These are phyloP conservation scores for Platycnemis pennipes DNA, from an alignment of 2,888 invertebrate species.

Conservation along the genomic window DNA sequence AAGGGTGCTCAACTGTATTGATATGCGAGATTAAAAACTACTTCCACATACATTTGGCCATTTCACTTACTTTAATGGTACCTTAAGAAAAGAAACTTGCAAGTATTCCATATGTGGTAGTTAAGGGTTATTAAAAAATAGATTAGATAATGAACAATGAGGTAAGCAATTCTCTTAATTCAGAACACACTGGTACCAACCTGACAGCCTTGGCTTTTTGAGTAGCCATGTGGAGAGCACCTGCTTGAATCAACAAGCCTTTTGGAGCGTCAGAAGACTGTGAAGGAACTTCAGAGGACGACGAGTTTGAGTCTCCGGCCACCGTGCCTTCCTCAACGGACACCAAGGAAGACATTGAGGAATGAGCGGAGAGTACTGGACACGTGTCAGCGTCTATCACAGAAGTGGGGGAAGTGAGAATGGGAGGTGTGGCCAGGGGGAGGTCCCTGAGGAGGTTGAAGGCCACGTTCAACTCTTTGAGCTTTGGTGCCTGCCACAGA, in stretches of 20 bases:
- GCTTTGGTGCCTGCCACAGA: slow-evolving; percentile 92
- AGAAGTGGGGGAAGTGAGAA: background rate
- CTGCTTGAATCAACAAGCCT: slow-evolving; percentile 72
- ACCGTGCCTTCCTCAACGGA: slow-evolving; percentile 33
- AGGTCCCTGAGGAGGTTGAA: slow-evolving; percentile 92
- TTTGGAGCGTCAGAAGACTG: slow-evolving; percentile 69
- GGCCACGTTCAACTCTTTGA: slow-evolving; percentile 93
- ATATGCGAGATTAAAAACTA: too few species aligned
- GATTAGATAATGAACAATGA: too few species aligned
- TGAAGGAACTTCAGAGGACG: slow-evolving; percentile 35
- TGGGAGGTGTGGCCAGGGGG: slow-evolving; percentile 75
- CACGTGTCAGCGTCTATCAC: slow-evolving; percentile 22
- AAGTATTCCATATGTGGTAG: too few species aligned
- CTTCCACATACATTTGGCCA: too few species aligned
- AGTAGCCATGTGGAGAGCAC: slow-evolving; percentile 70
- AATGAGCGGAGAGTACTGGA: slow-evolving; percentile 32
- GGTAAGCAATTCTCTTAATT: background rate
- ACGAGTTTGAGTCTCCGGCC: background rate
- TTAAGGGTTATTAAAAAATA: too few species aligned
- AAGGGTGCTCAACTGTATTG: too few species aligned
- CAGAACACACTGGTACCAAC: slow-evolving; percentile 54
- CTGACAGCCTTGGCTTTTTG: slow-evolving; percentile 71
- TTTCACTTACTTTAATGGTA: too few species aligned
- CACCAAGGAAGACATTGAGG: slow-evolving; percentile 34
- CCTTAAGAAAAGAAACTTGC: too few species aligned